phyloP scores from a whole-genome alignment of 1,140 invertebrate genomes.

The Cepaea nemoralis region DNA sequence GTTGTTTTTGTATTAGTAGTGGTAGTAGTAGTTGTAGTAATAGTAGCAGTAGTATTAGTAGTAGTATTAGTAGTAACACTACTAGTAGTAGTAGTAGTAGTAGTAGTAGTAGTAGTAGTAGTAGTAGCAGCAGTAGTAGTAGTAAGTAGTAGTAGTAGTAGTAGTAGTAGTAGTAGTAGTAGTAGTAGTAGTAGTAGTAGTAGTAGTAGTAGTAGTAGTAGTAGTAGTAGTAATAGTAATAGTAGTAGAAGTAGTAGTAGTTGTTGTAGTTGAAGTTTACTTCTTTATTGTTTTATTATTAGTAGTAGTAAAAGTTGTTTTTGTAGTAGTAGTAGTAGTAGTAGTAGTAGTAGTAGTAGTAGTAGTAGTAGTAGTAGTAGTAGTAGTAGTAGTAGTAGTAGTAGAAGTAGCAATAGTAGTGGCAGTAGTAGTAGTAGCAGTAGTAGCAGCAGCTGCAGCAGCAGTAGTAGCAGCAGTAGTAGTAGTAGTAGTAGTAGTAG shows the following conservation, averaged over 20 bases:
- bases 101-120: neutral
- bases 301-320: too few relatives aligned
- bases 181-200: neutral
- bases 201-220: slow-evolving; percentile 1
- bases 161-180: slow-evolving; percentile 17
- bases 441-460: neutral
- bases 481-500: neutral
- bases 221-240: neutral
- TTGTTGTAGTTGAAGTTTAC: neutral
- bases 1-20: too few relatives aligned
- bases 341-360: slow-evolving; percentile 31
- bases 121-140: too few relatives aligned
- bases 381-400: too few relatives aligned
- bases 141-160: neutral
- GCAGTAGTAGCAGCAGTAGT: too few relatives aligned
- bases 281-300: too few relatives aligned
- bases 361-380: slow-evolving; percentile 16
- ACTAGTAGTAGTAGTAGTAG: slow-evolving; percentile 1
- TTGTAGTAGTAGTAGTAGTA: too few relatives aligned
- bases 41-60: too few relatives aligned
- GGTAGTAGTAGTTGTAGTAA: slow-evolving; percentile 41
- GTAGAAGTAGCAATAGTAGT: too few relatives aligned
- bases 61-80: too few relatives aligned
- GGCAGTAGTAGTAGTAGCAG: slow-evolving; percentile 5
- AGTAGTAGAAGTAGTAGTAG: slow-evolving; percentile 2